Evolutionary conservation across 2,797 vertebrate genomes (phyloP).

Genomic region (Pseudopleuronectes americanus): DNA sequence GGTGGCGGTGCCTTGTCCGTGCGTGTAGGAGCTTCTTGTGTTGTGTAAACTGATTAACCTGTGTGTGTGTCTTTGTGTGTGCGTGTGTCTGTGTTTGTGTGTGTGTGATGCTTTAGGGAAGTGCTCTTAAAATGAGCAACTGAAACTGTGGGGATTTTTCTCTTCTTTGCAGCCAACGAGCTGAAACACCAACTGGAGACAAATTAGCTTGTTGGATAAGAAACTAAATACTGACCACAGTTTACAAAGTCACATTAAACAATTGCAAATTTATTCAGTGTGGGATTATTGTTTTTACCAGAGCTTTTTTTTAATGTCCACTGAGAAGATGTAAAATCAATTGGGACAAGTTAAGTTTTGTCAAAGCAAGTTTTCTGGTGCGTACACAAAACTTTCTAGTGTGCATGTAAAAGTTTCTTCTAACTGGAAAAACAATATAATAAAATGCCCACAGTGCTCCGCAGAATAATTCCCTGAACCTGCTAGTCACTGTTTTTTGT

Average conservation of each 20-base stretch:
- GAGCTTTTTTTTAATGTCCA: conserved; percentile 14
- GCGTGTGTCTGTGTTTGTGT: conserved; percentile 52
- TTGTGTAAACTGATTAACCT: conserved; percentile 67
- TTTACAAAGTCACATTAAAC: conserved; percentile 9
- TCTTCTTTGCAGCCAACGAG: conserved; percentile 43
- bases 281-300: conserved; percentile 4
- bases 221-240: conserved; percentile 19
- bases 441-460: no score
- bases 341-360: not conserved
- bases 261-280: not conserved
- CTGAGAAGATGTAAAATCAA: not conserved
- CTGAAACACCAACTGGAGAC: conserved; percentile 66
- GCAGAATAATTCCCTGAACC: not conserved
- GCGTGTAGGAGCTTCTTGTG: conserved; percentile 61
- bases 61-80: conserved; percentile 41
- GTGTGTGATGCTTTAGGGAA: conserved; percentile 48
- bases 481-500: no score
- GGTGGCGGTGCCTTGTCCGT: conserved; percentile 58
- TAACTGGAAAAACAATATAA: no score
- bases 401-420: no score
- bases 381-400: no score
- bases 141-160: conserved; percentile 43
- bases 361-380: not conserved
- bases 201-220: conserved; percentile 43
- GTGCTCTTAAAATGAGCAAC: conserved; percentile 68